Conservation (phyloP, 1,140 invertebrate species). For the Planococcus citri region DNA sequence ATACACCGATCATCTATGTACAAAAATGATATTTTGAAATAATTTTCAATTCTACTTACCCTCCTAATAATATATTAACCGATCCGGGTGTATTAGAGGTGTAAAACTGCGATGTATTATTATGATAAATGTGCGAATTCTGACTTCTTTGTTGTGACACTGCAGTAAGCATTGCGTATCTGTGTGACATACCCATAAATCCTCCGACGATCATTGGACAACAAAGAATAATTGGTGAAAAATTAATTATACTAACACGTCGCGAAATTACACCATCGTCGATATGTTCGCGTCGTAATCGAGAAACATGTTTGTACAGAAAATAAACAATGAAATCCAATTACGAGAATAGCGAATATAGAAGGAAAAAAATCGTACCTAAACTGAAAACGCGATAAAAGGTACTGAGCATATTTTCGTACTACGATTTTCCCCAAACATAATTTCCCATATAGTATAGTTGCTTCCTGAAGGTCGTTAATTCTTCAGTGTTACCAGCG, state of each 20-base stretch:
- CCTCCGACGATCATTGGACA: constrained; percentile 4
- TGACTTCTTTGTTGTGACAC: not conserved
- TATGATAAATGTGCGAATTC: not conserved
- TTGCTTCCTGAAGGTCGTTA: not conserved
- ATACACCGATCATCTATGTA: too few species aligned
- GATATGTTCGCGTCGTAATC: too few species aligned
- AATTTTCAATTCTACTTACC: not conserved
- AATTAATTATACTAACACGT: too few species aligned
- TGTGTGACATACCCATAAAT: constrained; percentile 15
- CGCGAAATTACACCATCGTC: too few species aligned
- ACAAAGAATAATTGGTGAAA: too few species aligned
- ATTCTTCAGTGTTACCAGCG: not conserved
- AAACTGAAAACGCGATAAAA: not conserved
- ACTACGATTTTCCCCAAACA: not conserved
- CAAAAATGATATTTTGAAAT: too few species aligned
- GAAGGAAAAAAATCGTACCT: not conserved
- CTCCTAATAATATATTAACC: constrained; percentile 15
- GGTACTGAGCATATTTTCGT: constrained; percentile 1
- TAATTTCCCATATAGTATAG: not conserved
- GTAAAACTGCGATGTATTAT: constrained; percentile 15
- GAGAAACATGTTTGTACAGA: not conserved
- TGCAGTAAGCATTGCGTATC: constrained; percentile 4
- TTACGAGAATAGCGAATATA: not conserved
- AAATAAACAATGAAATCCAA: not conserved
- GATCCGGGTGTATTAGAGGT: not conserved